Evolutionary conservation across 1,140 invertebrate genomes (phyloP).

Genomic region (Cyclina sinensis): DNA sequence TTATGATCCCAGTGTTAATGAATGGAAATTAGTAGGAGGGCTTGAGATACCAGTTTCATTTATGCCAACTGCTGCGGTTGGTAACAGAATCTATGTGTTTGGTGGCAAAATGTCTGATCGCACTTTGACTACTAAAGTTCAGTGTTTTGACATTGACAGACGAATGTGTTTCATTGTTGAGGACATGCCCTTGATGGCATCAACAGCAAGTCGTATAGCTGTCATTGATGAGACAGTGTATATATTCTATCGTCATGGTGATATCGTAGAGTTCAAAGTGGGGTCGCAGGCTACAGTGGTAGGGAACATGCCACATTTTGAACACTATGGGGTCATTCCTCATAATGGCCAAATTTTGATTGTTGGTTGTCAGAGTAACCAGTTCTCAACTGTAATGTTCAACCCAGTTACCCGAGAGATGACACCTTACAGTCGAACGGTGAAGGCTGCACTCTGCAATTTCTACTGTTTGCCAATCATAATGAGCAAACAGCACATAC

Average conservation of each 20-base stretch:
- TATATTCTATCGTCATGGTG: constrained; percentile 59
- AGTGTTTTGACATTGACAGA: constrained; percentile 58
- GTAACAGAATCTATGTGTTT: constrained; percentile 62
- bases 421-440: constrained; percentile 40
- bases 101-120: constrained; percentile 51
- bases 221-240: constrained; percentile 62
- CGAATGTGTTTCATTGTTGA: constrained; percentile 51
- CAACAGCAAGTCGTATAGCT: constrained; percentile 43
- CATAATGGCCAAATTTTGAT: constrained; percentile 59
- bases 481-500: constrained; percentile 52
- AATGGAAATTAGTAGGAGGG: constrained; percentile 38
- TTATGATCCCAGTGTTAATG: constrained; percentile 48
- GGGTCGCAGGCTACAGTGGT: constrained; percentile 10
- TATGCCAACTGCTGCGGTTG: constrained; percentile 63
- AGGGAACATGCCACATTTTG: constrained; percentile 60
- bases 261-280: constrained; percentile 55
- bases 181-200: constrained; percentile 49
- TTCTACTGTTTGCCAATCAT: constrained; percentile 54
- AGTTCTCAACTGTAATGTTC: constrained; percentile 56
- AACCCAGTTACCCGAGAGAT: constrained; percentile 45
- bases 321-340: constrained; percentile 60
- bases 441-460: constrained; percentile 64
- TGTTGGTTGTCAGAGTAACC: constrained; percentile 62
- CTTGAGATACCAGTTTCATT: constrained; percentile 60
- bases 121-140: constrained; percentile 53